Conservation (phyloP, 2,888 invertebrate species). For the Drosophila acutilabella region DNA sequence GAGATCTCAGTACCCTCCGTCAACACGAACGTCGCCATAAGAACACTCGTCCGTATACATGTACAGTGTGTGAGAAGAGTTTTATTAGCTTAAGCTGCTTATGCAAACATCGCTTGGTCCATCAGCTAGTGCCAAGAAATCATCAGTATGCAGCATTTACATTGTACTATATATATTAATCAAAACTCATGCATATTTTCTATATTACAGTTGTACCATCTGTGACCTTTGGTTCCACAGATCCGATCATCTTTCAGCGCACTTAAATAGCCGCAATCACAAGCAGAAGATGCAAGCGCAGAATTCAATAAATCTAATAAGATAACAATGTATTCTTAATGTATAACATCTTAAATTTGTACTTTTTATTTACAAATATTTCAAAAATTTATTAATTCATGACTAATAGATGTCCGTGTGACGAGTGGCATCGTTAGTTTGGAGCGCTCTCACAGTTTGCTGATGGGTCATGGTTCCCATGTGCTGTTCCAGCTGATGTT, state of each 20-base stretch:
- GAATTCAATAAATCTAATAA: neutral
- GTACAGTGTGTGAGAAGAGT: constrained; percentile 67
- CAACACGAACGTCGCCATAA: constrained; percentile 79
- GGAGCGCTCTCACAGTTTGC: constrained; percentile 72
- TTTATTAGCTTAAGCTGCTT: constrained; percentile 76
- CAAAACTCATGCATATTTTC: neutral
- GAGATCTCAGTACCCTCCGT: constrained; percentile 68
- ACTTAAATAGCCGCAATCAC: constrained; percentile 1
- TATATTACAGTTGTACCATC: constrained; percentile 22
- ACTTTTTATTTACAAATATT: constrained; percentile 51
- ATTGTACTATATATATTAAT: neutral
- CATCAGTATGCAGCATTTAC: constrained; percentile 31
- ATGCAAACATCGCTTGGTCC: constrained; percentile 63
- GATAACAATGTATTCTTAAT: neutral
- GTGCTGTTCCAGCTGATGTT: constrained; percentile 83
- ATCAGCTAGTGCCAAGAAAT: constrained; percentile 16
- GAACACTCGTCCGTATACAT: constrained; percentile 71
- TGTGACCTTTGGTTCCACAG: constrained; percentile 23
- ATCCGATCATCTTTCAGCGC: constrained; percentile 16
- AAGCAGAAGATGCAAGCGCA: constrained; percentile 4
- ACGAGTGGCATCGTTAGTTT: constrained; percentile 43
- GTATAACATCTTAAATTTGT: constrained; percentile 37
- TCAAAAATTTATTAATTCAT: constrained; percentile 24
- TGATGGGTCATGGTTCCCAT: constrained; percentile 83
- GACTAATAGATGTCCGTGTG: constrained; percentile 68